Conservation (phyloP, 2,797 vertebrate genomes). For the Lepidocolaptes lacrymiger region DNA sequence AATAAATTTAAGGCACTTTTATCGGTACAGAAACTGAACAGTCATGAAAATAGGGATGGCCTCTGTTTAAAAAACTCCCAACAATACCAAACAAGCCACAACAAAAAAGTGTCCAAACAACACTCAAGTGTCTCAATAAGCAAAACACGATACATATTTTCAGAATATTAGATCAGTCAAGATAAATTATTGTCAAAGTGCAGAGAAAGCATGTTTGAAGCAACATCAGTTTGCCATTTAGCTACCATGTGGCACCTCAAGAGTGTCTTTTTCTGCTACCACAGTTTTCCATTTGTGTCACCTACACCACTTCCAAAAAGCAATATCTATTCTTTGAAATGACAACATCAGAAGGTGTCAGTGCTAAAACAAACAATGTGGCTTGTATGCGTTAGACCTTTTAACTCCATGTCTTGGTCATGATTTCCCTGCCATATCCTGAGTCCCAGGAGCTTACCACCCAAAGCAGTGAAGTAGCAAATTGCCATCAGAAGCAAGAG, state of each 20-base stretch:
- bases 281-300: neutral
- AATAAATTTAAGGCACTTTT: neutral
- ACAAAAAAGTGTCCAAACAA: neutral
- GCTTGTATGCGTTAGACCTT: neutral
- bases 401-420: neutral
- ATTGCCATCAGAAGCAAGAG: neutral
- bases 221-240: neutral
- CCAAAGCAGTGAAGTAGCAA: neutral
- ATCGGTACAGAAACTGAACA: neutral
- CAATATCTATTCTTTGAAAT: neutral
- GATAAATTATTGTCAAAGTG: neutral
- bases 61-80: neutral
- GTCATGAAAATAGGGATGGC: neutral
- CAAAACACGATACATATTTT: neutral
- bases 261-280: neutral
- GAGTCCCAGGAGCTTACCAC: neutral
- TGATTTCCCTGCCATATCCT: neutral
- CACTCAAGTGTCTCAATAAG: neutral
- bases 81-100: neutral
- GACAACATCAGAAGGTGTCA: neutral
- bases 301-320: rapidly evolving
- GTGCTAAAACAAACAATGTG: neutral
- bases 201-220: neutral
- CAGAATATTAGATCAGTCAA: neutral
- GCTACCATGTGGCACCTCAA: neutral